Evolutionary conservation across 2,797 vertebrate species (phyloP), one percentile per base, ranked within the genome.

Genomic region (Sebastes umbrosus): DNA sequence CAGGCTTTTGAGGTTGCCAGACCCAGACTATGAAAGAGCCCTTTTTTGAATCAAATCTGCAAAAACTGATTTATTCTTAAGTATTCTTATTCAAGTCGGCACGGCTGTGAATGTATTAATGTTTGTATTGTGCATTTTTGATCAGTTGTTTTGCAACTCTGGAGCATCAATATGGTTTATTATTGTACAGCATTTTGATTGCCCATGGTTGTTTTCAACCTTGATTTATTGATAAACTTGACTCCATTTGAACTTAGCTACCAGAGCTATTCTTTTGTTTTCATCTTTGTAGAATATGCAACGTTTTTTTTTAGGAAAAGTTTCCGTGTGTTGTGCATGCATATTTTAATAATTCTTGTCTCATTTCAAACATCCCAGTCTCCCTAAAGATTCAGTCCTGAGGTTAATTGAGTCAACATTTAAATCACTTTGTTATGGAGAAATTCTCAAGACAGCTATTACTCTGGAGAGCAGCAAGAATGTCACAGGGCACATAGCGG

Each of bases 371-470:
- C 54, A 81, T 43, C 14, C 34, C 31, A 62, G 62, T 5, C 50
- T 63, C 57, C 58, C 57, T 2, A 8, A 54, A 74, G 66, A 50
- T 55, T 68, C 43, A 50, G 63, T 52, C 27, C 52, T 57, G 14
- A 66, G 71, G 66, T 75, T 87, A 88, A 86, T 69, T 65, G 46
- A 72, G 73, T 77, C 59, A 74, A 79, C 75, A 73, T 86, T 83
- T 77, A 74, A 79, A 79, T 79, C 59, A 67, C 54, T 79, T 72
- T 81, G 63, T 70, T 66, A 74, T 66, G 34, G 69, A 69, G n/a
- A 68, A 80, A 74, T 69, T 25, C 74, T 80, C 55, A 31, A 75
- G 78, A 76, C 64, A 73, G 57, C 11, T 36, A 62, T 82, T 66
- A 71, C 54, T 69, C 27, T 63, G 43, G 65, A 81, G 71, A 74